Conservation (phyloP, 2,797 vertebrate species). For the Enteromius trimaculatus region DNA sequence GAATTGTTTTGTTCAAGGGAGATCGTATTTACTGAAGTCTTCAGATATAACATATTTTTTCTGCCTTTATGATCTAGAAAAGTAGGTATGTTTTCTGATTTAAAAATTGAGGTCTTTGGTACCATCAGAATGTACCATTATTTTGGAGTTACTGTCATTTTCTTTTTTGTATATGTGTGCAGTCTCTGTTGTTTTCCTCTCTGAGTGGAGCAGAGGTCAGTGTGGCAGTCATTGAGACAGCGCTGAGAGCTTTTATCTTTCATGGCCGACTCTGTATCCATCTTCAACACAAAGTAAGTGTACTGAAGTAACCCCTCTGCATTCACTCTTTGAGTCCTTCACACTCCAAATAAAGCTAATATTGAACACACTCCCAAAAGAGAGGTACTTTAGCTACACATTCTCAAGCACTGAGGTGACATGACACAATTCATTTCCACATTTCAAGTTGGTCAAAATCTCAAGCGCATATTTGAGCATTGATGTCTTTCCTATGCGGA, state of each 20-base stretch:
- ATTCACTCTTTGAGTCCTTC: neutral
- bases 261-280: conserved; percentile 84
- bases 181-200: conserved; percentile 72
- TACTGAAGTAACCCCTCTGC: neutral
- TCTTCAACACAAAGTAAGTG: conserved; percentile 84
- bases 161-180: conserved; percentile 3
- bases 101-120: neutral
- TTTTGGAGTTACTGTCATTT: neutral
- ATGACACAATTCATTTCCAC: neutral
- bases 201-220: conserved; percentile 69
- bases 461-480: neutral
- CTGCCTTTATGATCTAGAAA: neutral
- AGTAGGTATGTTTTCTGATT: conserved; percentile 12
- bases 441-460: neutral
- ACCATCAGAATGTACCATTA: neutral
- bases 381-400: neutral
- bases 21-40: neutral
- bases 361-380: neutral
- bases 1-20: neutral
- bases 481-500: neutral
- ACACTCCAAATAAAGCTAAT: conserved; percentile 6
- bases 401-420: neutral
- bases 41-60: neutral
- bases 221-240: conserved; percentile 69
- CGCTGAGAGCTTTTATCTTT: conserved; percentile 82